Conservation (phyloP, 1,140 invertebrate genomes). For the Rhynchophorus ferrugineus region DNA sequence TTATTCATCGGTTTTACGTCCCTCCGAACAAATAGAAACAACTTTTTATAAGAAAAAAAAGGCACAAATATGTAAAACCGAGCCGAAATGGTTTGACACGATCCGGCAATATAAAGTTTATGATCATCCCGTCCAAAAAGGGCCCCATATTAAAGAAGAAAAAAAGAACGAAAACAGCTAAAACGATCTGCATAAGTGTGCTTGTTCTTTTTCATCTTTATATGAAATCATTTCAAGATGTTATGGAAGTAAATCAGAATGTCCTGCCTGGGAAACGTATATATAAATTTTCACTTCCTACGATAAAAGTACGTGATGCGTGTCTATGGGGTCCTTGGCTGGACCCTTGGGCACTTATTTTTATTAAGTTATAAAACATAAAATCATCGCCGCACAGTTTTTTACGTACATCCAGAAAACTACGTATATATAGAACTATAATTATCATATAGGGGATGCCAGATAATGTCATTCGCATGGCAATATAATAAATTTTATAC, state of each 20-base stretch:
- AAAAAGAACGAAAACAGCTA: too few relatives aligned
- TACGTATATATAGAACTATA: background rate
- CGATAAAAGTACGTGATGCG: background rate
- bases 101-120: background rate
- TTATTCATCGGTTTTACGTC: too few relatives aligned
- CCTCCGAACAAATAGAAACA: too few relatives aligned
- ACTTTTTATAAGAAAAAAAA: background rate
- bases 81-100: background rate
- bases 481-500: too few relatives aligned
- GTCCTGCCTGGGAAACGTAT: background rate
- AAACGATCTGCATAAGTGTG: background rate
- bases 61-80: background rate
- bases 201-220: background rate
- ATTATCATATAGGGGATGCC: slow-evolving; percentile 1
- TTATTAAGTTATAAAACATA: slow-evolving; percentile 5
- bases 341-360: too few relatives aligned
- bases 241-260: background rate
- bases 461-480: background rate
- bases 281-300: background rate
- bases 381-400: background rate
- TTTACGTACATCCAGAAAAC: background rate
- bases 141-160: background rate
- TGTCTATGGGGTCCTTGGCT: too few relatives aligned
- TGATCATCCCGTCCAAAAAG: background rate
- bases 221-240: background rate